Evolutionary conservation across 2,888 invertebrate genomes (phyloP).

Genomic region (Microplitis manilae): DNA sequence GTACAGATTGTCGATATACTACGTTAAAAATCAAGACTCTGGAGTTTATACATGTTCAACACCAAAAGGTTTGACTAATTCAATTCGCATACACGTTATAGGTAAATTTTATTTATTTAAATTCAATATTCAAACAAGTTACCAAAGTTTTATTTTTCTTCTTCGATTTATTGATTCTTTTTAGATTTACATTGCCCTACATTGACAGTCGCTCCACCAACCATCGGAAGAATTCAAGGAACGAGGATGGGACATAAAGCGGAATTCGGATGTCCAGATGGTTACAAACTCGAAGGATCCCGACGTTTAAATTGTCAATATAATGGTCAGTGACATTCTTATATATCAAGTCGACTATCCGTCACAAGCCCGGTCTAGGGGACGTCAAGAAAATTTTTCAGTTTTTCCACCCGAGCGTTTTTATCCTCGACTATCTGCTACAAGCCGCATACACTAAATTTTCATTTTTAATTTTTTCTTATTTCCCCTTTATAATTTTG

Average conservation of each 20-base stretch:
- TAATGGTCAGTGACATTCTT: constrained; percentile 62
- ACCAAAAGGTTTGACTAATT: constrained; percentile 85
- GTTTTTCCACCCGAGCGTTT: too few relatives aligned
- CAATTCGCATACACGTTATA: constrained; percentile 82
- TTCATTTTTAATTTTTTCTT: too few relatives aligned
- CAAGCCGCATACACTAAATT: too few relatives aligned
- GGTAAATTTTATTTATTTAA: constrained; percentile 75
- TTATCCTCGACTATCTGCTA: too few relatives aligned
- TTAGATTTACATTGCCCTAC: constrained; percentile 71
- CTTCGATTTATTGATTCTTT: background rate
- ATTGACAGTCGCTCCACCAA: constrained; percentile 74
- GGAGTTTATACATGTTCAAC: constrained; percentile 90
- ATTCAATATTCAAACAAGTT: constrained; percentile 17
- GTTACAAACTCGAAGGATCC: constrained; percentile 84
- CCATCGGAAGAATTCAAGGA: constrained; percentile 84
- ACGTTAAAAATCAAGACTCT: constrained; percentile 86
- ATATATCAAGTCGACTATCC: too few relatives aligned
- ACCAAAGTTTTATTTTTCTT: constrained; percentile 9
- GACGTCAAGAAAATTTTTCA: too few relatives aligned
- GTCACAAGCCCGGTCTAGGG: too few relatives aligned
- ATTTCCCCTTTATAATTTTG: too few relatives aligned
- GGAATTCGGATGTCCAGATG: constrained; percentile 85
- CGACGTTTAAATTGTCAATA: constrained; percentile 84
- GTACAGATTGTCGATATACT: constrained; percentile 86
- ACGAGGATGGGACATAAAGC: constrained; percentile 84